Evolutionary conservation across 1,140 invertebrate genomes (phyloP).

Genomic region (Musca domestica): DNA sequence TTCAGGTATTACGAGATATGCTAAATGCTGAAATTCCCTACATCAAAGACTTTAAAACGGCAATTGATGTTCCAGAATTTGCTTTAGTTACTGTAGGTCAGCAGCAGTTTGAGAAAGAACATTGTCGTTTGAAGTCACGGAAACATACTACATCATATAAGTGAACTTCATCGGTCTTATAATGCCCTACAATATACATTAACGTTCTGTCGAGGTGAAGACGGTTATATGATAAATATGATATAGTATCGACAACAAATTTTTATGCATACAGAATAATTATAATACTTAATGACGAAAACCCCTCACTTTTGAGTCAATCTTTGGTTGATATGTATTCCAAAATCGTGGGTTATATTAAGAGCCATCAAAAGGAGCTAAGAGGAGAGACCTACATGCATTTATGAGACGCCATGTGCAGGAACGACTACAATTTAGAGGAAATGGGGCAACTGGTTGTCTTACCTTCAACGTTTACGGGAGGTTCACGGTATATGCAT

Average conservation of each 20-base stretch:
- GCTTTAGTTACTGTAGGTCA: constrained; percentile 47
- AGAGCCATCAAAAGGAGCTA: too few species aligned
- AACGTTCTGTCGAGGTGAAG: constrained; percentile 42
- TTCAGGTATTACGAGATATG: constrained; percentile 33
- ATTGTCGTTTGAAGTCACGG: constrained; percentile 33
- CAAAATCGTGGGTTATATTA: too few species aligned
- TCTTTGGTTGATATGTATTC: too few species aligned
- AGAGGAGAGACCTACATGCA: too few species aligned
- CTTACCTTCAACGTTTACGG: neutral
- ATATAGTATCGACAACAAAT: neutral
- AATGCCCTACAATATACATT: constrained; percentile 52
- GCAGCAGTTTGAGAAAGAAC: constrained; percentile 19
- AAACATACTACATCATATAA: constrained; percentile 18
- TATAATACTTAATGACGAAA: neutral
- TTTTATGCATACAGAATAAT: constrained; percentile 11
- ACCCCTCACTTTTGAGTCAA: neutral
- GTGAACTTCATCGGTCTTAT: constrained; percentile 43
- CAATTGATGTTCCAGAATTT: constrained; percentile 40
- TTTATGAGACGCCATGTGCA: too few species aligned
- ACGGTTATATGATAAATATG: constrained; percentile 23
- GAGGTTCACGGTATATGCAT: constrained; percentile 25
- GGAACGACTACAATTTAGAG: neutral
- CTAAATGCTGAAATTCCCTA: constrained; percentile 9
- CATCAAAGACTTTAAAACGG: constrained; percentile 38
- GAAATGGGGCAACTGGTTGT: neutral